Conservation (phyloP, 2,888 invertebrate species). For the Himalopsyche tibetana region DNA sequence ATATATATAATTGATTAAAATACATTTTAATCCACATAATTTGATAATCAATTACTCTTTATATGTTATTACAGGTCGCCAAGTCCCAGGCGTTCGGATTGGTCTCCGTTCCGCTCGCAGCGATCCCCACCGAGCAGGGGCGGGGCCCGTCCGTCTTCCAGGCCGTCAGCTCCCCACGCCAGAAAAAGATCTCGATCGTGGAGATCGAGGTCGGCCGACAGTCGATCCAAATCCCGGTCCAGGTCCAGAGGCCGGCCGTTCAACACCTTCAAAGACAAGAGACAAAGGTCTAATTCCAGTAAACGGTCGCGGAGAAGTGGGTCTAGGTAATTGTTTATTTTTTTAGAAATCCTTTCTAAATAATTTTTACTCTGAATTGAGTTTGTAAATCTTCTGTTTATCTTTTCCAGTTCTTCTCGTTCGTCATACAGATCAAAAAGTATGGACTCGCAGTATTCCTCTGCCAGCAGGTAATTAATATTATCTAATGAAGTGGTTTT, state of each 20-base stretch:
- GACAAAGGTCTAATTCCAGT: conserved; percentile 47
- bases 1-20: too few species aligned
- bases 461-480: conserved; percentile 57
- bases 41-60: neutral
- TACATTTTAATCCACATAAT: neutral
- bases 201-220: conserved; percentile 55
- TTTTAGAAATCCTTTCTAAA: neutral
- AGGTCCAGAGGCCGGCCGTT: conserved; percentile 70
- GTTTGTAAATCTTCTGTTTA: conserved; percentile 8
- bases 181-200: conserved; percentile 55
- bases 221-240: conserved; percentile 68
- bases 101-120: conserved; percentile 49
- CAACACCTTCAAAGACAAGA: conserved; percentile 47
- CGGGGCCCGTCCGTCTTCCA: conserved; percentile 46
- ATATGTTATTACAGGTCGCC: conserved; percentile 68
- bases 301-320: conserved; percentile 69
- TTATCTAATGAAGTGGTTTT: neutral
- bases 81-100: conserved; percentile 67
- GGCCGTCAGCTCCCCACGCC: neutral
- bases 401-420: conserved; percentile 55
- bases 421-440: conserved; percentile 58
- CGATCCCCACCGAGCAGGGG: conserved; percentile 41
- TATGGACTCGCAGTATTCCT: conserved; percentile 48
- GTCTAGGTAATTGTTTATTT: conserved; percentile 65
- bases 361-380: conserved; percentile 9